A percentile compares a stretch with the other conserved stretches of the same genome.
Evolutionary conservation across 2,888 invertebrate genomes (phyloP).

Genomic region (Dione juno): DNA sequence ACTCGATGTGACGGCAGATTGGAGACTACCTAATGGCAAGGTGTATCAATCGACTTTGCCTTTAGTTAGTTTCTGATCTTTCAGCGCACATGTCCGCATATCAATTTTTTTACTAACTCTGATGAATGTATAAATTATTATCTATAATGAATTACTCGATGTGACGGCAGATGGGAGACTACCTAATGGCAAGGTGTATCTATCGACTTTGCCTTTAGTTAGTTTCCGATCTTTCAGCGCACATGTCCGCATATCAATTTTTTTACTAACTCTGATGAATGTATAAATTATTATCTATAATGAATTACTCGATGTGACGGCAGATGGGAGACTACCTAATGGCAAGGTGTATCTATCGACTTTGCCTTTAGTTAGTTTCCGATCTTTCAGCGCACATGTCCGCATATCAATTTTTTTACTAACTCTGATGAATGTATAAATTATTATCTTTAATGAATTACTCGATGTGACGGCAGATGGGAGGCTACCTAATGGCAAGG

Average conservation of each 20-base stretch:
- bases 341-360: slow-evolving; percentile 1
- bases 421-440: no score
- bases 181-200: not conserved
- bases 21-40: slow-evolving; percentile 25
- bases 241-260: no score
- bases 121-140: no score
- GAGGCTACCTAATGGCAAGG: not conserved
- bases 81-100: no score
- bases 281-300: not conserved
- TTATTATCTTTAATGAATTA: no score
- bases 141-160: not conserved
- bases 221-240: no score
- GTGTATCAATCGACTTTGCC: slow-evolving; percentile 5
- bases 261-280: no score
- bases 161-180: not conserved
- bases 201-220: slow-evolving; percentile 1
- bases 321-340: not conserved
- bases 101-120: no score
- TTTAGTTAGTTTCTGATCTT: not conserved
- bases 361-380: slow-evolving; percentile 20
- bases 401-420: not conserved
- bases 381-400: not conserved
- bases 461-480: not conserved
- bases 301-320: not conserved
- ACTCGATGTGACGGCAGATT: not conserved